A percentile compares a stretch with the other conserved stretches of the same genome.
These are phyloP conservation scores for Pogonognathellus flavescens DNA, from an alignment of 1,140 invertebrate species.

Conservation along the genomic window DNA sequence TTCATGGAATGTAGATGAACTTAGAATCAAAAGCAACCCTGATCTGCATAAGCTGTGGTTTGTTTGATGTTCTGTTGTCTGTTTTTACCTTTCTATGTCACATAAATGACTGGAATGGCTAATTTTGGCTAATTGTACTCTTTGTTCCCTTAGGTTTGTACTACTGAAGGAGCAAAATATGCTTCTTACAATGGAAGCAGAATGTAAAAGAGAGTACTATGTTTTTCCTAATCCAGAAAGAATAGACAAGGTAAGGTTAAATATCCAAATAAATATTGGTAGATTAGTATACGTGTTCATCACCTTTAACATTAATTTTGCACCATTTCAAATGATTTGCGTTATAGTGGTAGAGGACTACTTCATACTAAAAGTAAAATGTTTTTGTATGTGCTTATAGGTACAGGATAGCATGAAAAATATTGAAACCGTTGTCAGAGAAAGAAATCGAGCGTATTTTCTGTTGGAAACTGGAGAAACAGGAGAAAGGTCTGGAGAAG, in stretches of 20 bases:
- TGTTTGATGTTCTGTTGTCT: no score
- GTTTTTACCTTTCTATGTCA: no score
- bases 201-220: conserved; percentile 77
- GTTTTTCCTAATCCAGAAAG: conserved; percentile 96
- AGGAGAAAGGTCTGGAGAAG: conserved; percentile 78
- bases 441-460: conserved; percentile 93
- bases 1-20: conserved; percentile 90
- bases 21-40: conserved; percentile 93
- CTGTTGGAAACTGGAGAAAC: conserved; percentile 89
- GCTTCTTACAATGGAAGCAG: conserved; percentile 95
- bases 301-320: neutral
- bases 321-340: no score
- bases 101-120: no score
- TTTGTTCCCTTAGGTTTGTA: conserved; percentile 80
- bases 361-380: no score
- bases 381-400: no score
- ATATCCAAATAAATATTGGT: neutral
- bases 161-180: conserved; percentile 97
- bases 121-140: no score
- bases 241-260: conserved; percentile 85
- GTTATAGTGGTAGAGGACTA: no score
- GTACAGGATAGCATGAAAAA: conserved; percentile 95
- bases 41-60: conserved; percentile 99
- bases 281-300: neutral
- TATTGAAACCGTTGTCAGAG: conserved; percentile 89